phyloP scores from a whole-genome alignment of 2,888 invertebrate species.

The Pomacea canaliculata region DNA sequence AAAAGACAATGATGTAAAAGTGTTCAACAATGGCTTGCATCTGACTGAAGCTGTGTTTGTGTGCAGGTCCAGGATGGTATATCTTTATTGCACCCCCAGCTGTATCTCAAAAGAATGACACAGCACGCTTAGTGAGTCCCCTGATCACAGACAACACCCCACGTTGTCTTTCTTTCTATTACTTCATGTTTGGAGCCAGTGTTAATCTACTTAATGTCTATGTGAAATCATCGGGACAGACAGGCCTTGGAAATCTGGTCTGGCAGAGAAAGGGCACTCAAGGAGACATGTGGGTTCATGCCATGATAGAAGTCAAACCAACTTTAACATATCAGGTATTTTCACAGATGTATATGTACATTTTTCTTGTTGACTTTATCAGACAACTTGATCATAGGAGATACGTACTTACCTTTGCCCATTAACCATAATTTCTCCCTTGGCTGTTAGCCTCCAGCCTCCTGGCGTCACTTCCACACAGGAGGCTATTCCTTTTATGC shows the following conservation, averaged over 20 bases:
- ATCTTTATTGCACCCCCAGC: constrained; percentile 75
- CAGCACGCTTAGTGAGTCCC: constrained; percentile 71
- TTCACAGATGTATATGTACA: background rate
- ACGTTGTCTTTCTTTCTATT: constrained; percentile 61
- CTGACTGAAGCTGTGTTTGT: background rate
- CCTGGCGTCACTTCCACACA: too few species aligned
- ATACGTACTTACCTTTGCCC: background rate
- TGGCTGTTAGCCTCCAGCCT: too few species aligned
- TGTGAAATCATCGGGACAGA: constrained; percentile 36
- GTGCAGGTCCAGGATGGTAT: constrained; percentile 65
- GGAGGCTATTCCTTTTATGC: too few species aligned
- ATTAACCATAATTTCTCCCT: too few species aligned
- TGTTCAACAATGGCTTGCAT: too few species aligned
- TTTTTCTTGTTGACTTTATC: background rate
- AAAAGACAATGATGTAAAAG: too few species aligned
- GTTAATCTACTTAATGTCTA: constrained; percentile 53
- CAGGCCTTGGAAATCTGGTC: constrained; percentile 26
- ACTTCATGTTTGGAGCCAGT: constrained; percentile 59
- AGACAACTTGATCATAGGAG: background rate
- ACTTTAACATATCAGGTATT: constrained; percentile 27
- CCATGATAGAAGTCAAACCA: constrained; percentile 22
- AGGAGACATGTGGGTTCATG: constrained; percentile 41
- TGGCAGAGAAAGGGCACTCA: constrained; percentile 35
- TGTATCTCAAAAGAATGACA: constrained; percentile 74
- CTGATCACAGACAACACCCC: constrained; percentile 37